A percentile compares a stretch with the other conserved stretches of the same genome.
Conservation (phyloP, 2,797 vertebrate genomes). For the Spheniscus humboldti region DNA sequence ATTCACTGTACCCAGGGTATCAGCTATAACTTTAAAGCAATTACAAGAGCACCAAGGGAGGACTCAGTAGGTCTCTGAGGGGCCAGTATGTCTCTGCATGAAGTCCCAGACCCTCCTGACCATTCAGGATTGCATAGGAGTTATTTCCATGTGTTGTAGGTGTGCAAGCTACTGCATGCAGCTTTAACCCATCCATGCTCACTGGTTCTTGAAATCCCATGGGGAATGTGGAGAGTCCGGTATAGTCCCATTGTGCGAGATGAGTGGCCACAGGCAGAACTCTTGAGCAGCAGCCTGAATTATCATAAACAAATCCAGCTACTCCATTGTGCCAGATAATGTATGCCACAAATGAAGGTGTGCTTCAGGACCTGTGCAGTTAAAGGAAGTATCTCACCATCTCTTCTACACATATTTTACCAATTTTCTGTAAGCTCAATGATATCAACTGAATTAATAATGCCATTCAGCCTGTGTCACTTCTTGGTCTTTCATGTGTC, state of each 20-base stretch:
- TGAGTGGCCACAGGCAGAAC: neutral
- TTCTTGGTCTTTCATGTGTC: neutral
- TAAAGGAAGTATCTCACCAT: neutral
- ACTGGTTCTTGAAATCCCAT: neutral
- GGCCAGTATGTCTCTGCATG: neutral
- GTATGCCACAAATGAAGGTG: neutral
- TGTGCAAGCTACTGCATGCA: neutral
- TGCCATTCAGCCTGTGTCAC: neutral
- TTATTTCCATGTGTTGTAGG: neutral
- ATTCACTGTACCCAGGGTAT: neutral
- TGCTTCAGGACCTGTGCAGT: neutral
- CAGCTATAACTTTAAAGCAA: neutral
- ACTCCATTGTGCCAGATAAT: neutral
- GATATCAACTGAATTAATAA: neutral
- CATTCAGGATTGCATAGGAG: neutral
- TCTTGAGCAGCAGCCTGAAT: neutral
- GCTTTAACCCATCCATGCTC: neutral
- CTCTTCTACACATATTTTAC: neutral
- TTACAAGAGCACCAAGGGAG: neutral
- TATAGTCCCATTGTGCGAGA: neutral
- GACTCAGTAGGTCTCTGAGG: neutral
- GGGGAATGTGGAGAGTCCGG: neutral
- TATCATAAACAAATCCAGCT: neutral
- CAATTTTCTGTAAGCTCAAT: neutral
- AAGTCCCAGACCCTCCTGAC: neutral